Percentiles rank a stretch among this genome's conserved stretches.
These are phyloP conservation scores for Scaptodrosophila lebanonensis DNA, from an alignment of 1,140 invertebrate genomes.

Conservation along the genomic window DNA sequence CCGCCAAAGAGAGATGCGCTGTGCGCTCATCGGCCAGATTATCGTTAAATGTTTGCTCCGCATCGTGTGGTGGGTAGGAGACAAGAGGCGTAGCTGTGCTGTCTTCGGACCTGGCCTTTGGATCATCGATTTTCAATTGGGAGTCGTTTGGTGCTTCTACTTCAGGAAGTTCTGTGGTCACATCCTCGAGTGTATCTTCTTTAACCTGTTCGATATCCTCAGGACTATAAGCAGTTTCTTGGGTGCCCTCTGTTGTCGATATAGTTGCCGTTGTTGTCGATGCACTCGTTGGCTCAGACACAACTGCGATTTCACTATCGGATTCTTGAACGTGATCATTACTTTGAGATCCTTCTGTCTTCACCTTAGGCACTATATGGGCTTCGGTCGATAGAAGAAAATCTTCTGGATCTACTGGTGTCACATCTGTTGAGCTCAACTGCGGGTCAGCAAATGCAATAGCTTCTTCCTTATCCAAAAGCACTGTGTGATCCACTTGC, in stretches of 20 bases:
- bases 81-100: constrained; percentile 61
- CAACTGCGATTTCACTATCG: too few species aligned
- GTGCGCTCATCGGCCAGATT: constrained; percentile 63
- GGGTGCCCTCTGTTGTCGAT: too few species aligned
- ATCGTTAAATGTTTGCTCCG: constrained; percentile 54
- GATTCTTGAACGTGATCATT: constrained; percentile 2
- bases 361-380: too few species aligned
- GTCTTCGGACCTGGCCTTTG: constrained; percentile 39
- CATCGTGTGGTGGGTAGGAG: constrained; percentile 57
- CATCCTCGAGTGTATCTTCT: constrained; percentile 7
- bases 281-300: too few species aligned
- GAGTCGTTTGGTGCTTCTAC: constrained; percentile 10
- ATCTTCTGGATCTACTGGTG: background rate
- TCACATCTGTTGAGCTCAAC: background rate
- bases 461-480: background rate
- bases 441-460: background rate
- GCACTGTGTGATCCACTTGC: background rate
- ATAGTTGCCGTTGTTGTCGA: too few species aligned
- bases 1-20: constrained; percentile 33
- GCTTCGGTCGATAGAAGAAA: too few species aligned
- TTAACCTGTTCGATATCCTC: constrained; percentile 8
- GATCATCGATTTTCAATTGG: constrained; percentile 29
- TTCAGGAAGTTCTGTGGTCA: background rate
- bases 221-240: too few species aligned
- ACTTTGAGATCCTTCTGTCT: too few species aligned